A percentile compares a stretch with the other conserved stretches of the same genome.
Conservation (phyloP, 2,113 vertebrate species). For the Eublepharis macularius region DNA sequence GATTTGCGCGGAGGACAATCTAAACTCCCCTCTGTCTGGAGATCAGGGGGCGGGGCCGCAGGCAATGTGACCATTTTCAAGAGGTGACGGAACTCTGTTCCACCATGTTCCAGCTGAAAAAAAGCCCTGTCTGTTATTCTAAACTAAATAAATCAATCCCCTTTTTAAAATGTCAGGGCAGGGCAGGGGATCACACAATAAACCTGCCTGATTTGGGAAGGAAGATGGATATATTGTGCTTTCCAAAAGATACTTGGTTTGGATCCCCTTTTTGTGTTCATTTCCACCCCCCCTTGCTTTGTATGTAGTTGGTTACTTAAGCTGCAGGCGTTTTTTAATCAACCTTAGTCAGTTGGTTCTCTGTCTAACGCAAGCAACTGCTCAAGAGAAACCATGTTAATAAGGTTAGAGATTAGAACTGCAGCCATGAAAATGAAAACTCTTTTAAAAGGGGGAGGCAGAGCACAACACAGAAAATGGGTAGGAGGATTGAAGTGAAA, state of each 20-base stretch:
- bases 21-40: too few species aligned
- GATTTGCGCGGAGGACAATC: too few species aligned
- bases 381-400: constrained; percentile 44
- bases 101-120: too few species aligned
- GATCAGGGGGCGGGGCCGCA: too few species aligned
- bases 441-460: not conserved
- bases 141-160: not conserved
- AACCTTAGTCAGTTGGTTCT: constrained; percentile 23
- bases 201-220: too few species aligned
- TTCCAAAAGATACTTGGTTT: not conserved
- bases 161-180: not conserved
- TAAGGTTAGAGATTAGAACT: constrained; percentile 35
- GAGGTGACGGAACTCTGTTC: too few species aligned
- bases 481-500: not conserved
- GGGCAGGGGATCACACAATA: not conserved
- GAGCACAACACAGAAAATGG: not conserved
- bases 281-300: not conserved
- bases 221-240: not conserved
- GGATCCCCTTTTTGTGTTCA: not conserved
- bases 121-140: too few species aligned
- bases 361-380: constrained; percentile 24
- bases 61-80: too few species aligned
- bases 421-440: constrained; percentile 43
- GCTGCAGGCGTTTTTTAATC: constrained; percentile 32
- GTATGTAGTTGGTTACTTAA: constrained; percentile 15